Percentiles rank a stretch among this genome's conserved stretches.
phyloP scores from a whole-genome alignment of 2,888 invertebrate genomes.

The Andrena marginata region DNA sequence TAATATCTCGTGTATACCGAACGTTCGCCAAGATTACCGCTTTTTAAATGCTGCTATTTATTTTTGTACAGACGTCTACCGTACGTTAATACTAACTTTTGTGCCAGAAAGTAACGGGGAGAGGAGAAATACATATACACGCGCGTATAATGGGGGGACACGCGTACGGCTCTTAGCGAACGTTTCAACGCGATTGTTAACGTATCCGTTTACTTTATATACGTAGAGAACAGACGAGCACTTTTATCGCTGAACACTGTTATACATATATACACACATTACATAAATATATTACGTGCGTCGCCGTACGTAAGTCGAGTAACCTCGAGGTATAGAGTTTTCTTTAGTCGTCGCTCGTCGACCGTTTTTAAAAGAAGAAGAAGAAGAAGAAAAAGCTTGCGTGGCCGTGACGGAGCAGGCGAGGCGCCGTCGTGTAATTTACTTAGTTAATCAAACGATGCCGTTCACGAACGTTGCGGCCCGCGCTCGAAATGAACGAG shows the following conservation, averaged over 20 bases:
- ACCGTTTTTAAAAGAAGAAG: not conserved
- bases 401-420: not conserved
- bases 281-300: slow-evolving; percentile 21
- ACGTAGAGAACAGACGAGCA: slow-evolving; percentile 24
- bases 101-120: slow-evolving; percentile 79
- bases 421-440: not conserved
- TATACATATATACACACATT: slow-evolving; percentile 26
- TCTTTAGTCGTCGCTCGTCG: slow-evolving; percentile 34
- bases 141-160: slow-evolving; percentile 7
- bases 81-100: slow-evolving; percentile 77
- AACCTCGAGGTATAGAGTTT: slow-evolving; percentile 30
- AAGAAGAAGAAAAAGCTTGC: not conserved
- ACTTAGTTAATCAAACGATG: not conserved
- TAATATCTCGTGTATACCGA: slow-evolving; percentile 54
- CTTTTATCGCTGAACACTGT: slow-evolving; percentile 51
- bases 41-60: slow-evolving; percentile 81
- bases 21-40: slow-evolving; percentile 55
- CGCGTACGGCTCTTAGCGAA: slow-evolving; percentile 17
- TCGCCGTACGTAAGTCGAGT: slow-evolving; percentile 6
- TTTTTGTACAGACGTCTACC: slow-evolving; percentile 83
- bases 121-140: slow-evolving; percentile 62
- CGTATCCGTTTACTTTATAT: slow-evolving; percentile 47
- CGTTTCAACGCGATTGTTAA: slow-evolving; percentile 59
- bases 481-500: slow-evolving; percentile 46
- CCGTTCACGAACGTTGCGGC: slow-evolving; percentile 21